phyloP scores from a whole-genome alignment of 2,888 invertebrate species.

The Pseudanteris insignis region DNA sequence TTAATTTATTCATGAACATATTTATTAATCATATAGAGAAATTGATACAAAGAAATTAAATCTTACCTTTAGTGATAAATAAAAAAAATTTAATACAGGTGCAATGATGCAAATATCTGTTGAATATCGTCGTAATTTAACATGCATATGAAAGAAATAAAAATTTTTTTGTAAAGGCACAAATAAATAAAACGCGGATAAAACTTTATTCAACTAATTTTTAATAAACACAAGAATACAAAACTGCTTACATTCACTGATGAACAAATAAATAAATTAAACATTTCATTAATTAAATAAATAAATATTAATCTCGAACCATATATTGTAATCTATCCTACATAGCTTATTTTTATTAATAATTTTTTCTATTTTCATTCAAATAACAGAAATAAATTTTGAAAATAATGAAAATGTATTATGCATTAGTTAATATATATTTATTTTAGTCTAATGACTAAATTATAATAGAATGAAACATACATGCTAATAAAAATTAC shows the following conservation, averaged over 20 bases:
- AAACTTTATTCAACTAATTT: constrained; percentile 1
- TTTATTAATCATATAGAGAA: too few species aligned
- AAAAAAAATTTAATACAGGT: background rate
- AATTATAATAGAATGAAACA: too few species aligned
- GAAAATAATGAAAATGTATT: too few species aligned
- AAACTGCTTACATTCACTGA: constrained; percentile 4
- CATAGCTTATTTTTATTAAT: too few species aligned
- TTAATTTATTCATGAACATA: too few species aligned
- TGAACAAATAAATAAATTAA: constrained; percentile 17
- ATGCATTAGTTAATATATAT: too few species aligned
- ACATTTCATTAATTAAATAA: constrained; percentile 7
- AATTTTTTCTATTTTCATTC: too few species aligned
- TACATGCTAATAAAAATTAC: too few species aligned
- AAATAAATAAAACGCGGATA: constrained; percentile 6
- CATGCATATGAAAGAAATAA: constrained; percentile 3
- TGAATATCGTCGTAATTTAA: too few species aligned
- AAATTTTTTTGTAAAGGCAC: background rate
- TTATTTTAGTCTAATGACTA: background rate
- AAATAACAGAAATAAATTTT: background rate
- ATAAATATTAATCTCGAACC: background rate
- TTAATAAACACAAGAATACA: constrained; percentile 8
- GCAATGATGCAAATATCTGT: background rate
- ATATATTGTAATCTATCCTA: background rate
- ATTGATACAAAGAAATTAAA: background rate
- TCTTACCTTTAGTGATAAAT: background rate